Conservation (phyloP, 2,113 vertebrate species). For the Chlamydotis undulata region DNA sequence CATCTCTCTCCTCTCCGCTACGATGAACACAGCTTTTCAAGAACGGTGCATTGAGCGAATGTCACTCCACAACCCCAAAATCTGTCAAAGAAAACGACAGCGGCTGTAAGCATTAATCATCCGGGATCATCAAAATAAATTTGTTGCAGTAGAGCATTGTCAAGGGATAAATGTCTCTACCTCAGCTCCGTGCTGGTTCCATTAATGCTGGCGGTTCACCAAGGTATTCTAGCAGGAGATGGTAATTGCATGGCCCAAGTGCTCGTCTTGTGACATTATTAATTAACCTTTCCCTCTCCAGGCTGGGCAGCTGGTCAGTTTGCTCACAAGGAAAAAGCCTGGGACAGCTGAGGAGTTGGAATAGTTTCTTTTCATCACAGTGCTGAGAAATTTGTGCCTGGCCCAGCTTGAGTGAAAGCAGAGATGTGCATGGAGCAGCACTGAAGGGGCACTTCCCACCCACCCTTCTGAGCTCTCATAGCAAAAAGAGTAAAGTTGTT, state of each 20-base stretch:
- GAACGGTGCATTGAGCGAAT: conserved; percentile 7
- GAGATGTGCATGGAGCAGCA: background rate
- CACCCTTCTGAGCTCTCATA: background rate
- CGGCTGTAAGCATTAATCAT: conserved; percentile 60
- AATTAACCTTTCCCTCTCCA: background rate
- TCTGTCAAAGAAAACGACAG: conserved; percentile 50
- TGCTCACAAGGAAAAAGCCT: background rate
- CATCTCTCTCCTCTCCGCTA: background rate
- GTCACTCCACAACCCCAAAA: conserved; percentile 45
- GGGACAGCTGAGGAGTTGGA: background rate
- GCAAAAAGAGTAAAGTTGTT: background rate
- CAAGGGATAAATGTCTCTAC: conserved; percentile 7
- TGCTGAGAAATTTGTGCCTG: background rate
- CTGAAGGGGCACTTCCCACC: background rate
- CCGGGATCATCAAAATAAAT: conserved; percentile 33
- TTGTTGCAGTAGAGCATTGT: conserved; percentile 6
- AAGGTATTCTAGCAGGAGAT: background rate
- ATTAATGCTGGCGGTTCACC: background rate
- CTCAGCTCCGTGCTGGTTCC: background rate
- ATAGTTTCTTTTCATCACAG: background rate
- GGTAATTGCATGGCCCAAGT: background rate
- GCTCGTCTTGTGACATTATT: background rate
- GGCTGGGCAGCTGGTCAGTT: background rate
- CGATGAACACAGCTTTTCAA: background rate
- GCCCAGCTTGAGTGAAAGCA: background rate